phyloP scores from a whole-genome alignment of 2,797 vertebrate genomes.

The Alosa sapidissima region DNA sequence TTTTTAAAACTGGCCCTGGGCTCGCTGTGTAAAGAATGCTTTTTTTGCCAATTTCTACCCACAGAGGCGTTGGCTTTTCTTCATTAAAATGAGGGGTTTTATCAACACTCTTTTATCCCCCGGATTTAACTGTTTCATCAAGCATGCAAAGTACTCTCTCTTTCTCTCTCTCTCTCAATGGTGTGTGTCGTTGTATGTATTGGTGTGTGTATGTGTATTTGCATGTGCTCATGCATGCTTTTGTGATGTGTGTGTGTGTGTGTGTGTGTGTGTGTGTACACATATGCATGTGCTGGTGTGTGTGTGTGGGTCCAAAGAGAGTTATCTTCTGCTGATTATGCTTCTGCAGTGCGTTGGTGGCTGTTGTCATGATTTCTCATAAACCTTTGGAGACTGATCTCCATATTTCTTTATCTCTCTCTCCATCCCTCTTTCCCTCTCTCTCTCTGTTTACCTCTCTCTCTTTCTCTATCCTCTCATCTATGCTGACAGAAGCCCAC shows the following conservation, averaged over 20 bases:
- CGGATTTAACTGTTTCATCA: background rate
- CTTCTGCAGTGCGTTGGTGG: conserved; percentile 18
- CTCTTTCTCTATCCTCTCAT: background rate
- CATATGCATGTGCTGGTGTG: background rate
- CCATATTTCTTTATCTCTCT: conserved; percentile 27
- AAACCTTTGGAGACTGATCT: conserved; percentile 28
- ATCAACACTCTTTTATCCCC: background rate
- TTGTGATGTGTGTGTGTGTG: background rate
- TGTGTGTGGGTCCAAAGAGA: background rate
- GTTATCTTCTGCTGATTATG: background rate
- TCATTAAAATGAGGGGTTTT: background rate
- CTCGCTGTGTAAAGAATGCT: background rate
- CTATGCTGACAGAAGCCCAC: background rate
- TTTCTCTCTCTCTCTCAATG: background rate
- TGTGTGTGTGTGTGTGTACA: background rate
- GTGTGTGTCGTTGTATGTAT: background rate
- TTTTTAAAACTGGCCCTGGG: background rate
- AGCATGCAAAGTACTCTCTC: background rate
- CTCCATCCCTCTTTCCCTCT: background rate
- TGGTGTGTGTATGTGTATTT: background rate
- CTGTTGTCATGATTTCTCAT: conserved; percentile 39
- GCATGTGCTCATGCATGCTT: background rate
- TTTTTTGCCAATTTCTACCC: background rate
- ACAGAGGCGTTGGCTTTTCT: background rate
- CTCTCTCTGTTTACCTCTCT: background rate